These are phyloP conservation scores for Meles meles DNA, from an alignment of 2,113 vertebrate species.

Conservation along the genomic window DNA sequence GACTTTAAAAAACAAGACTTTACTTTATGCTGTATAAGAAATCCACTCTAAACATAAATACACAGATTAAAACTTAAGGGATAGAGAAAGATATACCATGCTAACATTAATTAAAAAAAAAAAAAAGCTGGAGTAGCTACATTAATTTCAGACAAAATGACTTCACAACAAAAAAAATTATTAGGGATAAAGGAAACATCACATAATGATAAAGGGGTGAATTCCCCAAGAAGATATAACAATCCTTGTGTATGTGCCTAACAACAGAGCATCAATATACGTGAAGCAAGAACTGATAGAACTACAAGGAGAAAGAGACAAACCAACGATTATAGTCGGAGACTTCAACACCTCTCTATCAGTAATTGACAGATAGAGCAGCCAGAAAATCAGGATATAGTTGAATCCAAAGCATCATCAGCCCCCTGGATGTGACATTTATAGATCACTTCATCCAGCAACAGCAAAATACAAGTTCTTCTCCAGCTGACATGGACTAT, in stretches of 20 bases:
- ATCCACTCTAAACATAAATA: neutral
- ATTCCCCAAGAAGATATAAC: neutral
- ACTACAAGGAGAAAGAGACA: neutral
- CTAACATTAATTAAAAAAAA: neutral
- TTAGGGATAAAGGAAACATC: neutral
- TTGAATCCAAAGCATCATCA: neutral
- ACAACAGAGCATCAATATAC: neutral
- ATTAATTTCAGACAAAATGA: neutral
- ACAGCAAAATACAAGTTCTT: neutral
- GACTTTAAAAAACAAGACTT: neutral
- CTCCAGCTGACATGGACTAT: neutral
- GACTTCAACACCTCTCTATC: neutral
- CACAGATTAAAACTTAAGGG: neutral
- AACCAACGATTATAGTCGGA: neutral
- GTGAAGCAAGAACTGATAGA: neutral
- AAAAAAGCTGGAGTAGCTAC: neutral
- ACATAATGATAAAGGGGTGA: neutral
- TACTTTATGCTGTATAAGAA: neutral
- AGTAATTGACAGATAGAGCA: neutral
- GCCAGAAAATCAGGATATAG: neutral
- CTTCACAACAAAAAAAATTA: neutral
- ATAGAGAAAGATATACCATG: neutral
- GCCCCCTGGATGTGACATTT: neutral
- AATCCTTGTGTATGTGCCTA: neutral
- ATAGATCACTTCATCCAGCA: neutral